Base-by-base conservation (phyloP, 2,113 vertebrate genomes). In the Collichthys lucidus region DNA sequence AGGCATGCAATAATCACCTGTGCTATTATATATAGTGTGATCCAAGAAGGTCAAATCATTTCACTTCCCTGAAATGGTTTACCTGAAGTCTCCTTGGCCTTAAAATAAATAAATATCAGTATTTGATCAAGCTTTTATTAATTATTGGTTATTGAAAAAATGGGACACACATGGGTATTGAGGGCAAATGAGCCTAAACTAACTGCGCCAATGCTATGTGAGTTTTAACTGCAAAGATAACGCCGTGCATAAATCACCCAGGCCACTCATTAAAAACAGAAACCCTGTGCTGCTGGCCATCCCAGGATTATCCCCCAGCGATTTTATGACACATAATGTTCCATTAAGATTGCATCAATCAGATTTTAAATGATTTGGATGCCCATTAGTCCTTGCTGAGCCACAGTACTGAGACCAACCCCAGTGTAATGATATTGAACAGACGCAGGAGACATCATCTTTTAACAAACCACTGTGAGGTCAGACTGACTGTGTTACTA, bases 241-340 rank as follows among this genome's bases (percentile, higher is more conserved):
- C 69, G 17, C 56, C 47, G 59, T 52, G 63, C 72, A 68, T 84
- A 57, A 29, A 73, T 86, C 68, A 79, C 53, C 40, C 46, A 67
- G 78, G 31, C 59, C 42, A 17, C 55, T 86, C 17, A 68, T 88
- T 83, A 86, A 83, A 90, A 77, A 77, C 62, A 22, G 67, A 44
- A 72, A 35, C 22, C 19, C 63, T 53, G 49, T 11, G 72, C 64
- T 11, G 24, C 24, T 7, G 11, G 64, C 22, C 14, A 44, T 20
- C 16, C 19, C 69, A 35, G 64, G 74, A 69, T 44, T 75, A 56
- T 81, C 56, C 67, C 63, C 24, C 68, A 57, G 77, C 61, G 24
- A 24, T 82, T 88, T 82, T 56, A 71, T 79, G 49, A 77, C 88
- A 79, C 53, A 24, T 86, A 86, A 87, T 84, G 82, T 77, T 84